Evolutionary conservation across 2,113 vertebrate genomes (phyloP).

Genomic region (Puntigrus tetrazona): DNA sequence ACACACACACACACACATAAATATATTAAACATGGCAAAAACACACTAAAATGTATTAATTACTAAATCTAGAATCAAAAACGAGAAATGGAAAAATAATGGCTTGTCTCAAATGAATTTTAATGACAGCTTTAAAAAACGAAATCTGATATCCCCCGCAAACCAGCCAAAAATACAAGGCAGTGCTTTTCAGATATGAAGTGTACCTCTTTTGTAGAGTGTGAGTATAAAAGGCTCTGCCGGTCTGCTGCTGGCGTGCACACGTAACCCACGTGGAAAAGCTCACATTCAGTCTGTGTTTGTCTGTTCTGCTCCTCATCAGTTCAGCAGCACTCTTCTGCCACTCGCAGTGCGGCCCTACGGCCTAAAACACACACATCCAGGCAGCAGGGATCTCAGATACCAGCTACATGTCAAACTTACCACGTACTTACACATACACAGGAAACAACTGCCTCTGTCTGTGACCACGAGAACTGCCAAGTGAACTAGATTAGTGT

Average conservation of each 20-base stretch:
- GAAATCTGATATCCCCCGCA: not conserved
- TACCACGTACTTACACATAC: not conserved
- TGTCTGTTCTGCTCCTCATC: conserved; percentile 48
- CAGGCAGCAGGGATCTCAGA: not conserved
- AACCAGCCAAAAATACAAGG: not conserved
- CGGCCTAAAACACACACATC: not conserved
- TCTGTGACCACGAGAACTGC: not conserved
- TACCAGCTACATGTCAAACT: not conserved
- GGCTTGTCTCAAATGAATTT: not conserved
- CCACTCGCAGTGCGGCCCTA: not conserved
- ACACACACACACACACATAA: no score
- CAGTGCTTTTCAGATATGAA: not conserved
- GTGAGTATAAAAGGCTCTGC: not conserved
- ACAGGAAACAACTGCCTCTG: not conserved
- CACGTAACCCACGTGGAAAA: conserved; percentile 49
- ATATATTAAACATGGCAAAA: no score
- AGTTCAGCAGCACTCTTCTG: conserved; percentile 1
- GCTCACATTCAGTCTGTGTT: conserved; percentile 2
- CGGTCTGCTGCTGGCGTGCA: conserved; percentile 20
- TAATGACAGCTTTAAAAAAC: not conserved
- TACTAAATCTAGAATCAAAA: not conserved
- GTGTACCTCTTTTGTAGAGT: conserved; percentile 21
- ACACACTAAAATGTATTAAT: not conserved
- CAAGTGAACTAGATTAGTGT: not conserved
- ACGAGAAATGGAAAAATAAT: not conserved